Conservation (phyloP, 2,888 invertebrate species). For the Baccha elongata region DNA sequence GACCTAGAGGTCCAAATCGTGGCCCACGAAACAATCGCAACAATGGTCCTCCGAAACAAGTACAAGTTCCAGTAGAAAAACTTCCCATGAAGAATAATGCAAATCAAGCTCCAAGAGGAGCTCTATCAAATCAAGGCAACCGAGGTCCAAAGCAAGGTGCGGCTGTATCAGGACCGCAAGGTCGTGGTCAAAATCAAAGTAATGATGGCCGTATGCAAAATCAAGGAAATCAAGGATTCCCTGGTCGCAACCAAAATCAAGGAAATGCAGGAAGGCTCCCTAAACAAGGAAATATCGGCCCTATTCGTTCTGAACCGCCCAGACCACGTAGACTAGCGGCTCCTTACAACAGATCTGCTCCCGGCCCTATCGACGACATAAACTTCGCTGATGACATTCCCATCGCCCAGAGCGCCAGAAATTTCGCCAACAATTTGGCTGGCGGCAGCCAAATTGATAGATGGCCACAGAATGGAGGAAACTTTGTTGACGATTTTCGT, state of each 20-base stretch:
- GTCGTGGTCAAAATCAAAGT: neutral
- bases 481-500: constrained; percentile 68
- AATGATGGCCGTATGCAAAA: constrained; percentile 14
- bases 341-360: constrained; percentile 51
- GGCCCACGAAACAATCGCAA: constrained; percentile 38
- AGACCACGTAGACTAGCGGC: constrained; percentile 7
- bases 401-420: constrained; percentile 72
- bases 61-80: neutral
- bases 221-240: constrained; percentile 2
- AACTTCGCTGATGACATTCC: constrained; percentile 63
- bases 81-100: neutral
- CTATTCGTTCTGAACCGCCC: constrained; percentile 49
- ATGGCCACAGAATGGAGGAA: constrained; percentile 62
- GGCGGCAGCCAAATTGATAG: constrained; percentile 41
- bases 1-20: constrained; percentile 29
- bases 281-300: constrained; percentile 47
- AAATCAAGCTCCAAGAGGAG: neutral
- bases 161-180: neutral
- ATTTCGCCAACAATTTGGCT: constrained; percentile 50
- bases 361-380: constrained; percentile 62
- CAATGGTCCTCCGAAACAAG: constrained; percentile 15
- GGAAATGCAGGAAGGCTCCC: constrained; percentile 6
- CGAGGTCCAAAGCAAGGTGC: constrained; percentile 9
- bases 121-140: constrained; percentile 1
- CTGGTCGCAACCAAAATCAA: constrained; percentile 16